Percentiles rank a stretch among this genome's conserved stretches.
phyloP scores from a whole-genome alignment of 2,888 invertebrate species.

The Idaea biselata region DNA sequence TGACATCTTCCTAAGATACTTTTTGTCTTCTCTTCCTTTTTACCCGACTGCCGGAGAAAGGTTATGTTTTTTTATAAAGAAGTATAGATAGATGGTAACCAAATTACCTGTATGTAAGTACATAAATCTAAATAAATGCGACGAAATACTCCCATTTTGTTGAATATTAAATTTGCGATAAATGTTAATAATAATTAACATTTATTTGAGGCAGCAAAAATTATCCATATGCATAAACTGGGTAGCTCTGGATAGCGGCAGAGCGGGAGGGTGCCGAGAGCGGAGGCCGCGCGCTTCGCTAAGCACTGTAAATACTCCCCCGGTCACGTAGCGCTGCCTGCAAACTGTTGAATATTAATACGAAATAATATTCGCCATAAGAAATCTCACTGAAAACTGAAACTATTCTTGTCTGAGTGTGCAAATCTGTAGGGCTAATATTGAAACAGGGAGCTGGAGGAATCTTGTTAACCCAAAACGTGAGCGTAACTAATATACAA shows the following conservation, averaged over 20 bases:
- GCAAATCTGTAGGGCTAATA: constrained; percentile 33
- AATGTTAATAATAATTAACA: constrained; percentile 18
- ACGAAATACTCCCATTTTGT: too few relatives aligned
- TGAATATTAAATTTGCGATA: background rate
- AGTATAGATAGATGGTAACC: too few relatives aligned
- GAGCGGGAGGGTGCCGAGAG: constrained; percentile 39
- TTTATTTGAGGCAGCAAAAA: constrained; percentile 22
- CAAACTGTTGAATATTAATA: constrained; percentile 78
- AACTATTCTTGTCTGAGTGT: constrained; percentile 42
- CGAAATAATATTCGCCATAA: constrained; percentile 60
- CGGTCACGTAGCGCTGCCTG: constrained; percentile 66
- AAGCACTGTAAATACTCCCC: constrained; percentile 74
- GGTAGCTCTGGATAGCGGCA: constrained; percentile 32
- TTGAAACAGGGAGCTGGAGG: background rate
- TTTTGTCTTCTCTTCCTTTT: too few relatives aligned
- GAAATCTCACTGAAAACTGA: constrained; percentile 49
- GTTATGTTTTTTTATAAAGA: too few relatives aligned
- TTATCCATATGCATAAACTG: constrained; percentile 52
- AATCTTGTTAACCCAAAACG: background rate
- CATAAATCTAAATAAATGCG: too few relatives aligned
- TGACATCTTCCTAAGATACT: too few relatives aligned
- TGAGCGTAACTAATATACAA: background rate
- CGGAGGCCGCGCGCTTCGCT: constrained; percentile 59
- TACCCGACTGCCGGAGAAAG: too few relatives aligned
- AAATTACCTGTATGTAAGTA: too few relatives aligned